A percentile compares a stretch with the other conserved stretches of the same genome.
phyloP scores from a whole-genome alignment of 2,888 invertebrate genomes.

The Chironomus tentans region DNA sequence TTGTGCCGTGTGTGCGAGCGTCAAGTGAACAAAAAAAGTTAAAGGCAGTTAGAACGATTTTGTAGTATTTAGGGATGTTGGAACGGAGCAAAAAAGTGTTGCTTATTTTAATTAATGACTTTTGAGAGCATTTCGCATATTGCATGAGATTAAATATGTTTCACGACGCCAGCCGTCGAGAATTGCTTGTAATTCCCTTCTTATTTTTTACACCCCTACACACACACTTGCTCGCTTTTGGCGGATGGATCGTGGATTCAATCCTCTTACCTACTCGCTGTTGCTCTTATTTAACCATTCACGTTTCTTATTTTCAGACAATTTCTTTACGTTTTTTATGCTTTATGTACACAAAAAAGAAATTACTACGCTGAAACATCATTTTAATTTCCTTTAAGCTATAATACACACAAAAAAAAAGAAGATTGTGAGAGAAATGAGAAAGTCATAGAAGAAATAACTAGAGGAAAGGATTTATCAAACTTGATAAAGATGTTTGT shows the following conservation, averaged over 20 bases:
- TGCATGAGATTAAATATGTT: slow-evolving; percentile 19
- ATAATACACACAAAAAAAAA: background rate
- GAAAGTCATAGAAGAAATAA: too few relatives aligned
- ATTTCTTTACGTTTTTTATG: background rate
- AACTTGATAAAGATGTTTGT: too few relatives aligned
- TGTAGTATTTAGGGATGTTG: background rate
- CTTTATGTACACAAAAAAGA: background rate
- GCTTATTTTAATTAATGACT: slow-evolving; percentile 24
- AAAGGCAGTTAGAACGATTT: background rate
- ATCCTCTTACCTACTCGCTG: background rate
- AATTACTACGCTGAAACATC: background rate
- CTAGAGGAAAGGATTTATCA: too few relatives aligned
- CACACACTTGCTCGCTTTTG: background rate
- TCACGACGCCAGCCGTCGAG: background rate
- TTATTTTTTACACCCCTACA: background rate
- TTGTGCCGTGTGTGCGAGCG: background rate
- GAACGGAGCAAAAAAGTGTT: slow-evolving; percentile 4
- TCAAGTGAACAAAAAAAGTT: background rate
- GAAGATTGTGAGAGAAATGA: background rate
- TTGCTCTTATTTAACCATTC: background rate
- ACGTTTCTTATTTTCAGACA: background rate
- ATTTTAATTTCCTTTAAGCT: slow-evolving; percentile 17
- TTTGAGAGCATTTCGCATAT: background rate
- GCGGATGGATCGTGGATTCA: background rate
- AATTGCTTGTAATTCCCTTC: slow-evolving; percentile 13